Conservation (phyloP, 1,140 invertebrate genomes). For the Coboldia fuscipes region DNA sequence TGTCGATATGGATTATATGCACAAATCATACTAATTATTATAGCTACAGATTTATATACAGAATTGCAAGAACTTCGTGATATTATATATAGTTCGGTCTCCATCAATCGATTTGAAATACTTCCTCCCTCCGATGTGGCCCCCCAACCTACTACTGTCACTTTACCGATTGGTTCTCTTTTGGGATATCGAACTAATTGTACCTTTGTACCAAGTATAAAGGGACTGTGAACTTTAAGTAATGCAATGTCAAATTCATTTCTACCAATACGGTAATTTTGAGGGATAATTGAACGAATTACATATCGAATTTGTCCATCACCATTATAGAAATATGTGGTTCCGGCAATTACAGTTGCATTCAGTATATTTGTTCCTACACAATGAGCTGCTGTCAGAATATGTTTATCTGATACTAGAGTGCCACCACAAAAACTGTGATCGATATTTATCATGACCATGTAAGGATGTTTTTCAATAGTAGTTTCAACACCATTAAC, state of each 20-base stretch:
- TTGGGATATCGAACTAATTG: neutral
- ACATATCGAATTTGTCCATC: conserved; percentile 12
- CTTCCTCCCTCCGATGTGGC: neutral
- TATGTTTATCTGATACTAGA: too few species aligned
- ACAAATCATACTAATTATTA: conserved; percentile 7
- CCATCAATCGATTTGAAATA: conserved; percentile 3
- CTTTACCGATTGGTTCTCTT: neutral
- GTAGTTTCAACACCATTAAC: too few species aligned
- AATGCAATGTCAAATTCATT: neutral
- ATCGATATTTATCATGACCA: too few species aligned
- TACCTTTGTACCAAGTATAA: neutral
- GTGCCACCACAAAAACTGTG: too few species aligned
- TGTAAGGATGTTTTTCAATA: too few species aligned
- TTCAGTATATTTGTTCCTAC: neutral
- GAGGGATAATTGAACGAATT: conserved; percentile 12
- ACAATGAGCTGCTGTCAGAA: conserved; percentile 38
- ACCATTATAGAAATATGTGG: conserved; percentile 9
- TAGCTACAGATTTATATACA: neutral
- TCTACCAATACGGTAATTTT: conserved; percentile 10
- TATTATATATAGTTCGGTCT: conserved; percentile 3
- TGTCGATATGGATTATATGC: neutral
- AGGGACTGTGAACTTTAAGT: neutral
- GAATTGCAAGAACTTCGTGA: neutral
- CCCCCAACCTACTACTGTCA: conserved; percentile 6
- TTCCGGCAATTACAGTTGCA: conserved; percentile 4